Base-by-base conservation (phyloP, 92 coral and sea anemone genomes). In the Zoanthus sociatus region DNA sequence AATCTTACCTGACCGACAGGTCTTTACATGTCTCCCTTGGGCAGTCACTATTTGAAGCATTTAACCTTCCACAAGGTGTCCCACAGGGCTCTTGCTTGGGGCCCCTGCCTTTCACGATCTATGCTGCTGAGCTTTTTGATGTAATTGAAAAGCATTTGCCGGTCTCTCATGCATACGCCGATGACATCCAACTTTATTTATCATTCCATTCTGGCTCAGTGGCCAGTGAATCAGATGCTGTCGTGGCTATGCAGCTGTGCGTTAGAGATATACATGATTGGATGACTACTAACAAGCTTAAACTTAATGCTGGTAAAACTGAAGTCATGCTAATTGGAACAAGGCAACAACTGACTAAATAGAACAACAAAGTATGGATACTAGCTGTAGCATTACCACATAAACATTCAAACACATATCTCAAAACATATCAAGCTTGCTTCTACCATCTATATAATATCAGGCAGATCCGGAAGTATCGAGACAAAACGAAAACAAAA, bases 281-380 rank as follows among this genome's bases (percentile, higher is more conserved):
- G 88, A 84, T 84, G 88, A 72, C 78, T 45, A 26, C 26, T 26
- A 26, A 26, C 26, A 26, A 26, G 26, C 26, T 26, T 26, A 26
- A 26, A 26, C 26, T 53, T 78, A n/a, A 84, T 45, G 89, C 78
- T 78, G 89, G 73, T 18, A 90, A 90, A 54, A 90, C 92, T 6
- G 78, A 90, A 73, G 77, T 90, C 56, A 77, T 90, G 68, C 32
- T 78, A 75, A 78, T 85, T 74, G 89, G 89, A 16, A 64, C 89
- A 72, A 47, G 71, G 42, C 86, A 73, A 44, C 87, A 85, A 56
- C 87, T 90, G 20, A 45, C 50, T 78, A 50, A 37, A 60, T 73
- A 44, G 73, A 51, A 51, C 60, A 33, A 67, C 67, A 73, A 58
- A 54, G 56, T 30, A 78, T 90, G 70, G 92, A 84, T 33, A 26